phyloP scores from a whole-genome alignment of 2,113 vertebrate genomes.

The Cynoglossus semilaevis region DNA sequence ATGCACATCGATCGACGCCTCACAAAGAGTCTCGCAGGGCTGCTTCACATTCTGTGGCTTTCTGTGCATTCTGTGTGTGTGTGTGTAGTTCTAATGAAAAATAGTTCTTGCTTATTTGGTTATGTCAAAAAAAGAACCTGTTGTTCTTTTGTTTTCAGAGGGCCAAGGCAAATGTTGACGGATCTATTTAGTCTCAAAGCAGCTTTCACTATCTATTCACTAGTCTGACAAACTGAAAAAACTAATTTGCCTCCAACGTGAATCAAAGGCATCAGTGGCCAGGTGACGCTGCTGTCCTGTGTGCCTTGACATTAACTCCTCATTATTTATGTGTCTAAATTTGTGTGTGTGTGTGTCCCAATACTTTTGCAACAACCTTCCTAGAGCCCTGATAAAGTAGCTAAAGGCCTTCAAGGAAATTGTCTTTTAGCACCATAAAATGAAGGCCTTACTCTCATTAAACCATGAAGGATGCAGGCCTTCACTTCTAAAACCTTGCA shows the following conservation, averaged over 20 bases:
- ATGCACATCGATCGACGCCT: slow-evolving; percentile 69
- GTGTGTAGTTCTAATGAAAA: slow-evolving; percentile 21
- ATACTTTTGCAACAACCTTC: neutral
- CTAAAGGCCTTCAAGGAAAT: slow-evolving; percentile 25
- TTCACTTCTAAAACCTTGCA: slow-evolving; percentile 28
- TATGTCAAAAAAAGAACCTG: no score
- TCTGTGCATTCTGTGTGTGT: slow-evolving; percentile 19
- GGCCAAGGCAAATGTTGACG: no score
- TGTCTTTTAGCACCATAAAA: slow-evolving; percentile 15
- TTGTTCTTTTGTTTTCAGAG: no score
- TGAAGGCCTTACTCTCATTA: slow-evolving; percentile 38
- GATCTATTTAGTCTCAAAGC: no score
- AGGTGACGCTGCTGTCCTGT: no score
- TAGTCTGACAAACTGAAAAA: no score
- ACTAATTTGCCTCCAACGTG: no score
- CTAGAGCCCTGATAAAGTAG: slow-evolving; percentile 4
- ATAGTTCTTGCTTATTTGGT: neutral
- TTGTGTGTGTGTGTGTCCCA: neutral
- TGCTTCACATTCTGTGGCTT: slow-evolving; percentile 55
- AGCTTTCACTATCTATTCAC: no score
- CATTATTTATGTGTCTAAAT: neutral
- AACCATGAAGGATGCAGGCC: slow-evolving; percentile 26
- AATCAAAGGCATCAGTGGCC: no score
- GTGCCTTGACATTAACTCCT: neutral
- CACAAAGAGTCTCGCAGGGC: slow-evolving; percentile 67